phyloP scores from a whole-genome alignment of 2,888 invertebrate species.

The Ichneumoninae sp. region DNA sequence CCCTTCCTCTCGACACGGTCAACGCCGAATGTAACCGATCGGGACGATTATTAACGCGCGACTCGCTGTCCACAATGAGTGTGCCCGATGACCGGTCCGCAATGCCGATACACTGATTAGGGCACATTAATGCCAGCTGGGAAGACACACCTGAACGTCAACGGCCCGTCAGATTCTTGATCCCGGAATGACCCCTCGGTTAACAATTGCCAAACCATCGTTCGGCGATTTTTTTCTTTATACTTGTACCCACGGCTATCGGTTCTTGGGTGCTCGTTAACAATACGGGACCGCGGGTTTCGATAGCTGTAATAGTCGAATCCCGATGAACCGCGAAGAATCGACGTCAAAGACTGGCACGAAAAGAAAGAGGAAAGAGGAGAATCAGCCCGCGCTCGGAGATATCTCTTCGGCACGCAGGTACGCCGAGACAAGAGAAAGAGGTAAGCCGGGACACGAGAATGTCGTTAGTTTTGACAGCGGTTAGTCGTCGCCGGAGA shows the following conservation, averaged over 20 bases:
- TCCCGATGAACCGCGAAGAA: conserved; percentile 17
- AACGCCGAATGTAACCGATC: neutral
- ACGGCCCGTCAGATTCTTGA: conserved; percentile 45
- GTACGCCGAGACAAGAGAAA: conserved; percentile 47
- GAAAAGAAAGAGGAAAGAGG: conserved; percentile 32
- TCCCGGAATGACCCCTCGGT: conserved; percentile 51
- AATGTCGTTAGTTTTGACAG: conserved; percentile 77
- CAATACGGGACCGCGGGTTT: conserved; percentile 23
- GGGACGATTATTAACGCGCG: neutral
- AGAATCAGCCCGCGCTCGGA: conserved; percentile 18
- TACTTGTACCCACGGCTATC: conserved; percentile 2
- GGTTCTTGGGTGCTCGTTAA: conserved; percentile 20
- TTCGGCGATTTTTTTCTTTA: conserved; percentile 25
- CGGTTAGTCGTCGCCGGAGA: conserved; percentile 51
- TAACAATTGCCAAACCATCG: conserved; percentile 46
- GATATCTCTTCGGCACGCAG: conserved; percentile 52
- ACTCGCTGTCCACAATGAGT: neutral
- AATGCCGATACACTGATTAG: conserved; percentile 52
- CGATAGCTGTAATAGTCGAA: conserved; percentile 24
- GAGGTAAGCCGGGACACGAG: conserved; percentile 51
- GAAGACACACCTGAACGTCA: conserved; percentile 35
- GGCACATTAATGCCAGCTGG: conserved; percentile 41
- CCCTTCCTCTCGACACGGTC: conserved; percentile 13
- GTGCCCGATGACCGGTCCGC: conserved; percentile 9
- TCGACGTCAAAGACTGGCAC: conserved; percentile 18